phyloP scores from a whole-genome alignment of 2,888 invertebrate species.

The Drosophila flavopinicola region DNA sequence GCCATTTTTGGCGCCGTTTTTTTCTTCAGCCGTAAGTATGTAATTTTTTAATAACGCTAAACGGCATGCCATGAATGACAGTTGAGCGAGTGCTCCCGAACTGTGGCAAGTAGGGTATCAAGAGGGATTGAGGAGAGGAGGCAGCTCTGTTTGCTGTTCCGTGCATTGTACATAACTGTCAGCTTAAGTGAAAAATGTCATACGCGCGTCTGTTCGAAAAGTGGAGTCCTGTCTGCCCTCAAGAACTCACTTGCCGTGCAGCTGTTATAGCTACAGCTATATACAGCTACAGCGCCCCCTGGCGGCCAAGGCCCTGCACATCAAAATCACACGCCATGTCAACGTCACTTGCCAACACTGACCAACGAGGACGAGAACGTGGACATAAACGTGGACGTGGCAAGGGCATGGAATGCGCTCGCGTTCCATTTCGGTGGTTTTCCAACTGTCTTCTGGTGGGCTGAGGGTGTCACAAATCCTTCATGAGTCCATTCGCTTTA shows the following conservation, averaged over 20 bases:
- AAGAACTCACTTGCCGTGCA: slow-evolving; percentile 18
- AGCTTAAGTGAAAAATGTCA: slow-evolving; percentile 82
- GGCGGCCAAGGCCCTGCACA: slow-evolving; percentile 51
- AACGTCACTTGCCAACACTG: slow-evolving; percentile 59
- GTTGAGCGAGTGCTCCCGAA: slow-evolving; percentile 59
- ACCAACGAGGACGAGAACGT: slow-evolving; percentile 26
- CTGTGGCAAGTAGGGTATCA: slow-evolving; percentile 11
- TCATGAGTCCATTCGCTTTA: slow-evolving; percentile 5
- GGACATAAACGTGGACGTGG: slow-evolving; percentile 1
- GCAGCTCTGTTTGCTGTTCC: slow-evolving; percentile 12
- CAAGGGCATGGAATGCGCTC: slow-evolving; percentile 2
- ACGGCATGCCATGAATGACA: slow-evolving; percentile 76
- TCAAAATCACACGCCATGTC: slow-evolving; percentile 72
- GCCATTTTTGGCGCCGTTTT: slow-evolving; percentile 22
- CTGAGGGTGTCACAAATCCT: slow-evolving; percentile 27
- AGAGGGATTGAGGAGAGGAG: background rate
- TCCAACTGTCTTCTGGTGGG: slow-evolving; percentile 24
- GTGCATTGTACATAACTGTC: slow-evolving; percentile 72
- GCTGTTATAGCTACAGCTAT: no score
- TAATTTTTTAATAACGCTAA: slow-evolving; percentile 79
- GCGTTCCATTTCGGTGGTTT: slow-evolving; percentile 18
- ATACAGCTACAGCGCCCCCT: slow-evolving; percentile 37
- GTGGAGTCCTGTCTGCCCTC: slow-evolving; percentile 23
- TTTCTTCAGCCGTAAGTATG: slow-evolving; percentile 41
- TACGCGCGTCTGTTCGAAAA: slow-evolving; percentile 62